Base-by-base conservation (phyloP, 2,113 vertebrate species). In the Pholis gunnellus region DNA sequence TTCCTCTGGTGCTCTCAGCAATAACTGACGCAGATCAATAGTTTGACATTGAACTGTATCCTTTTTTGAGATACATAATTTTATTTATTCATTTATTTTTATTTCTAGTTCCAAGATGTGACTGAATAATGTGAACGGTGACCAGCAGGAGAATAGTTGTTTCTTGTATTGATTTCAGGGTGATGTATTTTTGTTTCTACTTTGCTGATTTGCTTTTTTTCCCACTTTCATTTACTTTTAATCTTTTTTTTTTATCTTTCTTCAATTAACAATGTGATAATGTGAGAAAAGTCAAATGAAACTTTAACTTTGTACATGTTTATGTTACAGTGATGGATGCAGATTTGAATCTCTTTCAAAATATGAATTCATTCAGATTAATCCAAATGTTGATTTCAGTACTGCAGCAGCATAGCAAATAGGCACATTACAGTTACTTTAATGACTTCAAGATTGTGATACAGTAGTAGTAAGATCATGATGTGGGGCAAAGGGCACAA, bases 401-500 rank as follows among this genome's bases (percentile, higher is more conserved):
- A 60, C 68, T 8, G 14, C 57, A 79, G 67, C 17, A 56, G 31
- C 4, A 52, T 1, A 38, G 17, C 10, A 38, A 59, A n/a, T 11
- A 13, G 42, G 27, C 57, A 22, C 56, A 72, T 29, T 27, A 57
- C 22, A 60, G 63, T 14, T 14, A 14, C 17, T 61, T 38, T 20
- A 72, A 14, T 57, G 68, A 44, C 9, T 20, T 38, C 4, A n/a
- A 50, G 11, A 50, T 29, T n/a, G 67, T 38, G 25, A 38, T 40
- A 38, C n/a, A 50, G 5, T n/a, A 57, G 29, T 29, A 14, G 6
- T 34, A 29, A 60, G 59, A 50, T 56, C 46, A 36, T 38, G 31
- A 74, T 65, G 44, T 63, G 20, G 69, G 31, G 34, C 27, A 72
- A 75, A 78, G 56, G 42, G 72, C 31, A 75, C 29, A 66, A 61